Conservation (phyloP, 2,888 invertebrate genomes). For the Dorcus parallelipipedus region DNA sequence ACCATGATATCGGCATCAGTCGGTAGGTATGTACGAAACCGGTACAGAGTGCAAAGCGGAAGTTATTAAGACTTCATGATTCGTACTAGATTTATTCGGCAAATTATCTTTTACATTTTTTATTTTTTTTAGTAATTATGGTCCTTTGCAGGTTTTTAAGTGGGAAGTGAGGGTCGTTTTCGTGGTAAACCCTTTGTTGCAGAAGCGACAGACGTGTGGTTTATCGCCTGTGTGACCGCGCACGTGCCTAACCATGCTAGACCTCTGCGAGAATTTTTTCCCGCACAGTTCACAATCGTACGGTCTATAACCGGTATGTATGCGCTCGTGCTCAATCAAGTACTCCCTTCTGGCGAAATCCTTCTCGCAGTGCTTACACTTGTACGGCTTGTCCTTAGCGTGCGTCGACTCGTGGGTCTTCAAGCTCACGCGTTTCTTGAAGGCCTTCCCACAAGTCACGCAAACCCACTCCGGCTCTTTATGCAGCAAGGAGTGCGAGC, state of each 20-base stretch:
- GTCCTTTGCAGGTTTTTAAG: too few relatives aligned
- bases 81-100: too few relatives aligned
- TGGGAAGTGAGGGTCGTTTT: too few relatives aligned
- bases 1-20: too few relatives aligned
- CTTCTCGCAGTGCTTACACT: slow-evolving; percentile 57
- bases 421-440: slow-evolving; percentile 38
- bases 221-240: slow-evolving; percentile 45
- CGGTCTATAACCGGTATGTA: slow-evolving; percentile 6
- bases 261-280: slow-evolving; percentile 29
- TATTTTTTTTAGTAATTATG: too few relatives aligned
- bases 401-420: slow-evolving; percentile 42
- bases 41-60: too few relatives aligned
- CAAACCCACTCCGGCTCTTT: slow-evolving; percentile 25
- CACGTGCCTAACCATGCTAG: slow-evolving; percentile 41
- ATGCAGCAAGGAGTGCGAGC: slow-evolving; percentile 46
- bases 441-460: slow-evolving; percentile 42
- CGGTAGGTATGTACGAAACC: too few relatives aligned
- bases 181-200: background rate
- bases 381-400: slow-evolving; percentile 48
- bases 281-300: slow-evolving; percentile 15
- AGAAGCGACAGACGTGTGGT: slow-evolving; percentile 39
- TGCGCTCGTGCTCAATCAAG: slow-evolving; percentile 27
- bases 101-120: too few relatives aligned
- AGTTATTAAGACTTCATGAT: too few relatives aligned
- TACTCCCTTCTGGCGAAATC: slow-evolving; percentile 49